Percentiles rank a stretch among this genome's conserved stretches.
Conservation (phyloP, 30 jellyfish, hydroid and myxozoan species). For the Cassiopea andromeda region DNA sequence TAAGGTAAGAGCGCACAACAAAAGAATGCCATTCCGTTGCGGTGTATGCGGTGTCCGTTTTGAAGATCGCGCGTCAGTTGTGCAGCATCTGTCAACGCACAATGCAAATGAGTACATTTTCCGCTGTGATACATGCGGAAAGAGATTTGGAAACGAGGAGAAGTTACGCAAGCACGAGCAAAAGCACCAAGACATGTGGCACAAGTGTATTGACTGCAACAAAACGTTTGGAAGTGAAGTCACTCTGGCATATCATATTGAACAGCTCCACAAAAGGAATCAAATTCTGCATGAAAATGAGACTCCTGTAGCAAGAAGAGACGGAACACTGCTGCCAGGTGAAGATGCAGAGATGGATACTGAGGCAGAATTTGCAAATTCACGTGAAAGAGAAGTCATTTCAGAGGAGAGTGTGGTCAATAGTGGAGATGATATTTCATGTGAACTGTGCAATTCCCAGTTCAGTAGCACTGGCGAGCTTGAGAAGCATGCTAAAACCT, state of each 20-base stretch:
- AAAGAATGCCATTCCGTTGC: conserved; percentile 93
- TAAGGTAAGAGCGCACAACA: conserved; percentile 77
- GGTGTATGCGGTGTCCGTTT: conserved; percentile 87
- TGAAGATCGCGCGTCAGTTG: conserved; percentile 83
- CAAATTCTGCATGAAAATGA: background rate
- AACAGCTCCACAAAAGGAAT: conserved; percentile 67
- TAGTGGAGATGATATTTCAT: conserved; percentile 17
- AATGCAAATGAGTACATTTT: conserved; percentile 66
- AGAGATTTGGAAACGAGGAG: conserved; percentile 83
- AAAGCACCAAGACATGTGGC: conserved; percentile 80
- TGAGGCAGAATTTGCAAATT: background rate
- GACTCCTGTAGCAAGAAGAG: background rate
- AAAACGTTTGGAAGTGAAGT: conserved; percentile 65
- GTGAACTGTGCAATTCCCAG: conserved; percentile 37
- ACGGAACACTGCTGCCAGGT: background rate
- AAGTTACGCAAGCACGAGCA: conserved; percentile 71
- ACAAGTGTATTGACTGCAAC: conserved; percentile 75
- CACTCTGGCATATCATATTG: conserved; percentile 74
- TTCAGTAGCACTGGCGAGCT: conserved; percentile 19
- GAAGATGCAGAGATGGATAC: background rate
- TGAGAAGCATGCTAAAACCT: conserved; percentile 33
- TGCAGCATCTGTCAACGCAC: conserved; percentile 88
- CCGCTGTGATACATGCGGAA: conserved; percentile 84
- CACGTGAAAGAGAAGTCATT: conserved; percentile 20
- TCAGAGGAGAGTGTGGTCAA: background rate